These are phyloP conservation scores for Drosophila subquinaria DNA, from an alignment of 2,888 invertebrate genomes.

Conservation along the genomic window DNA sequence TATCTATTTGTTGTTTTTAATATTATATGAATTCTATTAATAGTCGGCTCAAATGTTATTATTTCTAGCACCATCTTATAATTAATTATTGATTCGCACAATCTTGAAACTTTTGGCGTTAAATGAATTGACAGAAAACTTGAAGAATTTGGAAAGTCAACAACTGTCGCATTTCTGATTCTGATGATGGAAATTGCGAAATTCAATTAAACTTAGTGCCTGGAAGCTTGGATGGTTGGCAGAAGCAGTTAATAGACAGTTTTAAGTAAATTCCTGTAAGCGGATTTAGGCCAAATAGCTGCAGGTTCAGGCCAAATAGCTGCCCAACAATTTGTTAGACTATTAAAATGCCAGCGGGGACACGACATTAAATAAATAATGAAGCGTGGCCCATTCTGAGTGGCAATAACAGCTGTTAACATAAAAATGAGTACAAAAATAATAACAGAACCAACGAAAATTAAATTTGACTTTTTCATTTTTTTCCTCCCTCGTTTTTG, in stretches of 20 bases:
- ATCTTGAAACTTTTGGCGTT: neutral
- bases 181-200: slow-evolving; percentile 13
- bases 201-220: slow-evolving; percentile 29
- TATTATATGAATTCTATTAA: neutral
- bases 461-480: slow-evolving; percentile 6
- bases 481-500: neutral
- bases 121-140: slow-evolving; percentile 19
- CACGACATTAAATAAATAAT: slow-evolving; percentile 37
- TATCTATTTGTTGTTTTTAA: too few relatives aligned
- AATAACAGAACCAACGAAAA: slow-evolving; percentile 5
- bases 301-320: slow-evolving; percentile 10
- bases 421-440: slow-evolving; percentile 17
- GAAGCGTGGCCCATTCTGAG: slow-evolving; percentile 17
- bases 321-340: slow-evolving; percentile 28
- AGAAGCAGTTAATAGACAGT: slow-evolving; percentile 18
- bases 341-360: slow-evolving; percentile 31
- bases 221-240: slow-evolving; percentile 10
- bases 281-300: slow-evolving; percentile 22
- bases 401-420: slow-evolving; percentile 3
- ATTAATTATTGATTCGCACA: slow-evolving; percentile 8
- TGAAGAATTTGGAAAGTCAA: slow-evolving; percentile 1
- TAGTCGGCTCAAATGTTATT: neutral
- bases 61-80: neutral
- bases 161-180: neutral
- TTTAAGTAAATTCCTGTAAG: slow-evolving; percentile 24